Evolutionary conservation across 1,140 invertebrate species (phyloP), one percentile per base, ranked within the genome.

Genomic region (Eupristina koningsbergeri): DNA sequence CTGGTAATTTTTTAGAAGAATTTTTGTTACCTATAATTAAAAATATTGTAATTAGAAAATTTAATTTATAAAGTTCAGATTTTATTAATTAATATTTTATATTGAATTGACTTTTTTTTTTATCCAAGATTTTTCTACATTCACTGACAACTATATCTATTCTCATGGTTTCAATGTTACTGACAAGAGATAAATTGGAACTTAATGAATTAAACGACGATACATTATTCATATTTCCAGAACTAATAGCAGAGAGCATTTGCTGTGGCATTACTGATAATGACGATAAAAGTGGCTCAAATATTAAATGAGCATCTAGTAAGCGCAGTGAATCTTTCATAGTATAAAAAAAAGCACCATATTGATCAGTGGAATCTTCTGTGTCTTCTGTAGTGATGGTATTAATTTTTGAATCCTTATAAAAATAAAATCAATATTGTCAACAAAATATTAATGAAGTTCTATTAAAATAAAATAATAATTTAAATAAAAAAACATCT

Each of bases 141-240:
- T 97, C 96, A 88, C 96, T 96, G 80, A 98, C 98, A 31, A 98
- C 97, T 89, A 99, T 99, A 90, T 99, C 97, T 81, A 99, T 97
- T 84, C 96, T 95, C 92, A 99, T 95, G 2, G 95, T 94, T 85
- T 98, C 97, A 91, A 99, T 95, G 87, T 94, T 95, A 22, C 95
- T 96, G 80, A 96, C 95, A n/a, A 99, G 92, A 19, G 97, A 97
- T 47, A 99, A 92, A 92, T 98, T 98, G 11, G 97, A 97, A 11
- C 97, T 98, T 88, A 98, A 95, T 77, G 97, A 97, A 87, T 98
- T 96, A 84, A 98, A 93, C 0, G 95, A 95, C 7, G 95, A 95
- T 11, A 94, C 90, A 82, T 92, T 89, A 81, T 92, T 93, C 77
- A 92, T 92, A 88, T 92, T 93, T 58, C 93, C 93, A 17, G 92